Conservation (phyloP, 2,888 invertebrate genomes). For the Acanthacorydalis orientalis region DNA sequence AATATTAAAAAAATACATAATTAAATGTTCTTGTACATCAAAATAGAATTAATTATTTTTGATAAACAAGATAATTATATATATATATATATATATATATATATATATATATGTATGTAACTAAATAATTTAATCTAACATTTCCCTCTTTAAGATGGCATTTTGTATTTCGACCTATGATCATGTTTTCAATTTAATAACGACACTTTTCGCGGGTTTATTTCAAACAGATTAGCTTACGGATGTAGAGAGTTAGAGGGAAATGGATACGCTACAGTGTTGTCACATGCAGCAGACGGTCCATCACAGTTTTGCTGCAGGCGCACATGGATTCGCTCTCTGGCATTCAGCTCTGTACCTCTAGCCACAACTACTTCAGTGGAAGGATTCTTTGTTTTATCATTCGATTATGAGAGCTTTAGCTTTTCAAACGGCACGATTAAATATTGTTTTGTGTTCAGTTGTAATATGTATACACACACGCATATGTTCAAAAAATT, state of each 20-base stretch:
- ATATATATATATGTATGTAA: background rate
- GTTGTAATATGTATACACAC: no score
- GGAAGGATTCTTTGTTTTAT: background rate
- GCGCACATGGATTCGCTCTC: constrained; percentile 2
- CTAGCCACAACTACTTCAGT: background rate
- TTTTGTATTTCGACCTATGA: no score
- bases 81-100: background rate
- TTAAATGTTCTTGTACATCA: no score
- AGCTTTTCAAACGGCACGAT: no score
- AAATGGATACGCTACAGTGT: background rate
- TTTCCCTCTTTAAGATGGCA: background rate
- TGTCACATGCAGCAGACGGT: background rate
- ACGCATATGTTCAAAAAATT: no score
- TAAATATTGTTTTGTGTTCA: no score
- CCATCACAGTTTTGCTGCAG: background rate
- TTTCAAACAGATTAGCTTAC: background rate
- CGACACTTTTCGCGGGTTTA: background rate
- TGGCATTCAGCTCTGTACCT: background rate
- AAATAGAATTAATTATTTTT: no score
- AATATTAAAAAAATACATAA: no score
- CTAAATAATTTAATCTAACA: background rate
- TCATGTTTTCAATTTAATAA: no score
- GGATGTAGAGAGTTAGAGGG: background rate
- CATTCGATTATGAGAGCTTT: no score
- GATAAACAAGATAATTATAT: background rate